Evolutionary conservation across 2,888 invertebrate genomes (phyloP).

Genomic region (Quadroppia sp.): DNA sequence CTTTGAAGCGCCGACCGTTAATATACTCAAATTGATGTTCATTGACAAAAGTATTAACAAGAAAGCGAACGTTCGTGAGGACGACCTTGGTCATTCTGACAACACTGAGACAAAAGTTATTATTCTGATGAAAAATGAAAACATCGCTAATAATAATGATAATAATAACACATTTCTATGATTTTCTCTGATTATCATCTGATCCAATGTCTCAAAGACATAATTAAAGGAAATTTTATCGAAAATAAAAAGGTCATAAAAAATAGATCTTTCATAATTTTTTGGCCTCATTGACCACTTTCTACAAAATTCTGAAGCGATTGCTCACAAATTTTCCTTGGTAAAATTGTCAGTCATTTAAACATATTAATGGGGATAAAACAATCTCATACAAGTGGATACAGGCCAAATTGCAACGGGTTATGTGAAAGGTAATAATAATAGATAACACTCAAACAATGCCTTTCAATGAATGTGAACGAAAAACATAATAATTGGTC

Average conservation of each 20-base stretch:
- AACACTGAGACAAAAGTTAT: background rate
- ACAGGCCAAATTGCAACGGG: background rate
- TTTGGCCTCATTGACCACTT: too few relatives aligned
- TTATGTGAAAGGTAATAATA: background rate
- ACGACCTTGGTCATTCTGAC: conserved; percentile 11
- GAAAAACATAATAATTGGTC: conserved; percentile 20
- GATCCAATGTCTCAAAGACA: too few relatives aligned
- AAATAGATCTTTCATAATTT: too few relatives aligned
- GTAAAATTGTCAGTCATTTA: background rate
- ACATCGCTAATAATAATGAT: background rate
- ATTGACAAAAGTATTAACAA: conserved; percentile 41
- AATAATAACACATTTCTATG: too few relatives aligned
- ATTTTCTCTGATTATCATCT: too few relatives aligned
- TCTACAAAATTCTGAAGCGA: too few relatives aligned
- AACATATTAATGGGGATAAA: conserved; percentile 14
- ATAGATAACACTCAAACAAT: background rate
- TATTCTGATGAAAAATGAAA: background rate
- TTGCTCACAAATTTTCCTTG: background rate
- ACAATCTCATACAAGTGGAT: conserved; percentile 12
- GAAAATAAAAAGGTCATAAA: too few relatives aligned
- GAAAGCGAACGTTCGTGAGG: background rate
- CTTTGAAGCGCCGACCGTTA: conserved; percentile 46
- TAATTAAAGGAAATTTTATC: too few relatives aligned
- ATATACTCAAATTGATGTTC: conserved; percentile 44
- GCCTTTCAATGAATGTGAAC: background rate